A percentile compares a stretch with the other conserved stretches of the same genome.
Evolutionary conservation across 2,888 invertebrate species (phyloP).

Genomic region (Acrobasis consociella): DNA sequence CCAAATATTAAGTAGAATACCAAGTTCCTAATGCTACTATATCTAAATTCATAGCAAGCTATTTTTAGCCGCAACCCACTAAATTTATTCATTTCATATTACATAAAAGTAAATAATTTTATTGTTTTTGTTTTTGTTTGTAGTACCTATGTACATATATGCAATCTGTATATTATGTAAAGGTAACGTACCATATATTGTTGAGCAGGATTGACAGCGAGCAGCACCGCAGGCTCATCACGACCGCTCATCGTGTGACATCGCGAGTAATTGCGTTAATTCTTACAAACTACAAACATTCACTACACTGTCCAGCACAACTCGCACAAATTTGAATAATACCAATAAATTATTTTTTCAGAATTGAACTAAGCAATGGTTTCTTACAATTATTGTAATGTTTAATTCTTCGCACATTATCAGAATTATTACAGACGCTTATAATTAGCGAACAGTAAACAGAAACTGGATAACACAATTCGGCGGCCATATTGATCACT

Average conservation of each 20-base stretch:
- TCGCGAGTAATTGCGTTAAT: constrained; percentile 48
- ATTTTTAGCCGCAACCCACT: no score
- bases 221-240: constrained; percentile 64
- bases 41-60: no score
- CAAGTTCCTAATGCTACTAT: no score
- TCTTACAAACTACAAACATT: constrained; percentile 33
- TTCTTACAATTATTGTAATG: not conserved
- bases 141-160: no score
- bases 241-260: constrained; percentile 72
- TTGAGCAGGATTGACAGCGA: constrained; percentile 57
- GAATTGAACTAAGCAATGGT: not conserved
- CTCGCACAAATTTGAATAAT: constrained; percentile 10
- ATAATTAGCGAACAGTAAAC: not conserved
- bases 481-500: constrained; percentile 62
- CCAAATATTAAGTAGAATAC: no score
- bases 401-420: constrained; percentile 13
- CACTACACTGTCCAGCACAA: constrained; percentile 39
- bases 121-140: no score
- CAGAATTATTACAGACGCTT: not conserved
- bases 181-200: constrained; percentile 67
- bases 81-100: no score
- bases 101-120: no score
- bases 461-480: constrained; percentile 39
- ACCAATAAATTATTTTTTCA: constrained; percentile 18
- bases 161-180: constrained; percentile 34